Evolutionary conservation across 2,888 invertebrate species (phyloP).

Genomic region (Amphipyra berbera): DNA sequence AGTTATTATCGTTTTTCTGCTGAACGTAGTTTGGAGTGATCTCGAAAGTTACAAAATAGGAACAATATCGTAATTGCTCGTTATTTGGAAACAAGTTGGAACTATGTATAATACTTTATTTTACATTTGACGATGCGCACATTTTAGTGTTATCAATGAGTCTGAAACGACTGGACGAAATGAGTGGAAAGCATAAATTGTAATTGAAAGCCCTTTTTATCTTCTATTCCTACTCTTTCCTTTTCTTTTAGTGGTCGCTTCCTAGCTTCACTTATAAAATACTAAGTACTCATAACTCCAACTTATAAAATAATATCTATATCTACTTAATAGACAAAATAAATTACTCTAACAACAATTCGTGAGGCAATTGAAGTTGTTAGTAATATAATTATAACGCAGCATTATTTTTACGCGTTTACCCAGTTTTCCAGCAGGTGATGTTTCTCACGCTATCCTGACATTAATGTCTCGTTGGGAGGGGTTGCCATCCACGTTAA

Average conservation of each 20-base stretch:
- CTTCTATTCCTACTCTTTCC: too few relatives aligned
- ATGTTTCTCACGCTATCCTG: slow-evolving; percentile 73
- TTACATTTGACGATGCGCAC: too few relatives aligned
- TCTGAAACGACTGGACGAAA: too few relatives aligned
- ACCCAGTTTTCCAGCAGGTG: slow-evolving; percentile 66
- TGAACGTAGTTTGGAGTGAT: slow-evolving; percentile 16
- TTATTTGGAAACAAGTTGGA: not conserved
- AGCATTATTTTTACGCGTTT: slow-evolving; percentile 27
- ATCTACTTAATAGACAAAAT: too few relatives aligned
- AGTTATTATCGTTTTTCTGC: slow-evolving; percentile 28
- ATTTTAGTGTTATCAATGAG: too few relatives aligned
- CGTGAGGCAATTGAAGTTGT: slow-evolving; percentile 5
- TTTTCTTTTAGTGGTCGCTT: too few relatives aligned
- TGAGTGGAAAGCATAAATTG: too few relatives aligned
- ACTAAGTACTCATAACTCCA: too few relatives aligned
- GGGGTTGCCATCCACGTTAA: slow-evolving; percentile 75
- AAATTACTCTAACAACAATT: slow-evolving; percentile 8
- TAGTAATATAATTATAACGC: slow-evolving; percentile 31
- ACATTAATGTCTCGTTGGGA: slow-evolving; percentile 72
- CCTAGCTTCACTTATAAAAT: too few relatives aligned
- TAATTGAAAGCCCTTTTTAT: too few relatives aligned
- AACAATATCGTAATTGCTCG: slow-evolving; percentile 1
- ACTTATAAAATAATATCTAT: too few relatives aligned
- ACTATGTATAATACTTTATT: too few relatives aligned
- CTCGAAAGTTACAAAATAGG: slow-evolving; percentile 9